A percentile compares a stretch with the other conserved stretches of the same genome.
Evolutionary conservation across 2,113 vertebrate genomes (phyloP).

Genomic region (Gila orcuttii): DNA sequence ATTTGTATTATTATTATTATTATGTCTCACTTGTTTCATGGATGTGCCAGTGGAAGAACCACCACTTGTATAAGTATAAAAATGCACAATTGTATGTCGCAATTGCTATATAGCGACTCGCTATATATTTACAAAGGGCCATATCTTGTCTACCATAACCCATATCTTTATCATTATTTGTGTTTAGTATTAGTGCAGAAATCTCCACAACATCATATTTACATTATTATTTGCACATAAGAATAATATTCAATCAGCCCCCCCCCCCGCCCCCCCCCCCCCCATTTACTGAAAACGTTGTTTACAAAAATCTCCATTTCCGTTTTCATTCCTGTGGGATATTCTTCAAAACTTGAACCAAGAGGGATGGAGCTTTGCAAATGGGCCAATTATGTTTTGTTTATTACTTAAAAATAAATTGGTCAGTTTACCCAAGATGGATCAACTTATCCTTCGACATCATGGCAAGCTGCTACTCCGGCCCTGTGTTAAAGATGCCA

Average conservation of each 20-base stretch:
- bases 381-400: not conserved
- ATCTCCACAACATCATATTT: not conserved
- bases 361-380: not conserved
- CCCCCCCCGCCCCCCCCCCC: no score
- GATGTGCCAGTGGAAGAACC: not conserved
- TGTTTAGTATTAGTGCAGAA: not conserved
- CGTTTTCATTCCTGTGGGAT: slow-evolving; percentile 8
- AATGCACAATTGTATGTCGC: not conserved
- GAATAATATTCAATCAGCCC: not conserved
- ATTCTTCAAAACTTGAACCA: not conserved
- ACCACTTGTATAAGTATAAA: not conserved
- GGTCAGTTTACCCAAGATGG: not conserved
- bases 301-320: not conserved
- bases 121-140: no score
- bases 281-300: not conserved
- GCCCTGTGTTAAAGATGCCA: not conserved
- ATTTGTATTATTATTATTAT: not conserved
- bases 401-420: not conserved
- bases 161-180: no score
- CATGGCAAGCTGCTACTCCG: not conserved
- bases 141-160: no score
- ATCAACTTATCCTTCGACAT: not conserved
- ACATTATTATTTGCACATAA: not conserved
- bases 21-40: not conserved
- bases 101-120: no score